Percentiles rank a stretch among this genome's conserved stretches.
These are phyloP conservation scores for Triops cancriformis DNA, from an alignment of 1,140 invertebrate genomes.

Conservation along the genomic window DNA sequence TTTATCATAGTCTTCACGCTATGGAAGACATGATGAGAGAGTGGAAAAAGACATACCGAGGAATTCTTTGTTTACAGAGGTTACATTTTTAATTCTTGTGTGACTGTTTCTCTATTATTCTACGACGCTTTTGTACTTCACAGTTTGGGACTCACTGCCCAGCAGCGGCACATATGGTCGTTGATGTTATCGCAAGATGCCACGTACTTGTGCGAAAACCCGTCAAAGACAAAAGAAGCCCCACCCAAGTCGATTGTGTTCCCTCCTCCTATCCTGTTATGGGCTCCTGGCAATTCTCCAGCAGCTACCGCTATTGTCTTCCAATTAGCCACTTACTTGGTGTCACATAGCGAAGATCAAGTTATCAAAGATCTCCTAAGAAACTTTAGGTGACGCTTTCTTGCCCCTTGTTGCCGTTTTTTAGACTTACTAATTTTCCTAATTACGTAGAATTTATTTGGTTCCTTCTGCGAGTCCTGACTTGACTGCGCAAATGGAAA, in stretches of 20 bases:
- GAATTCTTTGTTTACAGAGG: not conserved
- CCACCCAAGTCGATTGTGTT: not conserved
- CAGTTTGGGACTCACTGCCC: not conserved
- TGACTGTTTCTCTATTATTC: not conserved
- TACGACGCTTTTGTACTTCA: not conserved
- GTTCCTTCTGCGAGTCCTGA: not conserved
- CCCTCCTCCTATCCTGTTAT: not conserved
- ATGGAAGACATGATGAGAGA: not conserved
- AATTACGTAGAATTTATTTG: not conserved
- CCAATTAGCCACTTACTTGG: not conserved
- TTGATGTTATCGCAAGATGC: not conserved
- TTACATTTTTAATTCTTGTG: not conserved
- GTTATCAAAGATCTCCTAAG: not conserved
- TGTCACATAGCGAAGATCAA: not conserved
- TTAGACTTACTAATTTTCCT: not conserved
- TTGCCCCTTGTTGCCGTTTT: not conserved
- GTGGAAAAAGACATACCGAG: not conserved
- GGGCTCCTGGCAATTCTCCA: not conserved
- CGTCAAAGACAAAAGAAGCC: not conserved
- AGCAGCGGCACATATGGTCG: not conserved
- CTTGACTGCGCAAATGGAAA: not conserved
- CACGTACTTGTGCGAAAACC: not conserved
- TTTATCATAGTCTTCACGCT: not conserved
- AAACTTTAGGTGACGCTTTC: not conserved
- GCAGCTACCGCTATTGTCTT: not conserved